Base-by-base conservation (phyloP, 2,888 invertebrate species). In the Zhengitettix transpicula region DNA sequence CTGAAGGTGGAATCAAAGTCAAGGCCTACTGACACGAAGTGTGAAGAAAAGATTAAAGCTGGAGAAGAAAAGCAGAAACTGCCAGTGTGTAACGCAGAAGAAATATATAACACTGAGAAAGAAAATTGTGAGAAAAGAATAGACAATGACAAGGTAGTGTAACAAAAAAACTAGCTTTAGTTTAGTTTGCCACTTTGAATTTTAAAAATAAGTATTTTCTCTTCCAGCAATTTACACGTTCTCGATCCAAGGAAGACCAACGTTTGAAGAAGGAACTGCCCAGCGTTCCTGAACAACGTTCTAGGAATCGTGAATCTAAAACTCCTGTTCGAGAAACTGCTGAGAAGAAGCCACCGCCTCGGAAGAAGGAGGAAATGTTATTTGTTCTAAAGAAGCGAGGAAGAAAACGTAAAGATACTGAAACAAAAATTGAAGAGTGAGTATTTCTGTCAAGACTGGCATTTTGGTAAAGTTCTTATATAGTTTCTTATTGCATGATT, bases 171-270 rank as follows among this genome's bases (percentile, higher is more conserved):
- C 7, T 28, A 7, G 2, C 28, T 28, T 28, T 5, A 28, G 28
- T 28, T 28, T 28, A 28, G 28, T 28, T 5, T 28, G 28, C 7
- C 28, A 28, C 28, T 28, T 28, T 28, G 2, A 2, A 7, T 28
- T 28, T 7, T 28, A 28, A 28, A 28, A 28, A 5, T 5, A 28
- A 28, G 28, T 28, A 28, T 28, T 28, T 28, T 28, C 28, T 5
- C 28, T 28, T 28, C 28, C 28, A n/a, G 42, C 73, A 75, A 62
- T 71, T 72, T 62, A 74, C 74, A 8, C 66, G 75, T 51, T 73
- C 74, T 0, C 73, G 72, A 60, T 71, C 73, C 0, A 74, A 74
- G 58, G 73, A 74, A 47, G 73, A 72, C 42, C 14, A 56, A 17
- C 44, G 55, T 16, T 42, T 42, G 41, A 12, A 12, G 14, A 63